Base-by-base conservation (phyloP, 2,113 vertebrate species). In the Zosterops japonicus region DNA sequence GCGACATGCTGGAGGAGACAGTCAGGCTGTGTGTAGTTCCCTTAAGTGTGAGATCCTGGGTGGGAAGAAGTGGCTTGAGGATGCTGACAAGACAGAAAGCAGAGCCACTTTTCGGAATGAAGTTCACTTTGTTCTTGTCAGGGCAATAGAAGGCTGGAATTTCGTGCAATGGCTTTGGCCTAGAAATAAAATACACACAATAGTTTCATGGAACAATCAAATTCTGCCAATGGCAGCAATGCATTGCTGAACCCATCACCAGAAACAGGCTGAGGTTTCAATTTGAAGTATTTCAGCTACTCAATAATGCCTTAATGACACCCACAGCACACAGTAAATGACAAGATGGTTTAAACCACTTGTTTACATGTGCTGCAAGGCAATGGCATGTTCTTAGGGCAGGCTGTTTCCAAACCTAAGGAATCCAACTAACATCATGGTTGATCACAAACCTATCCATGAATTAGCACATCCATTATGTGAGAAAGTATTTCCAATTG, bases 71-170 rank as follows among this genome's bases (percentile, higher is more conserved):
- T 33, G 99, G 99, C 97, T 99, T 99, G 90, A 99, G 98, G 97
- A 99, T 99, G 97, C 99, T 99, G 97, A 99, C 99, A n/a, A 99
- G 98, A 98, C 99, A 99, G 98, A 99, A 99, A 84, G 99, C 99
- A 55, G 99, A 99, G 94, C 99, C 99, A 60, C 99, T 99, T 98
- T 99, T 99, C 63, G 99, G 99, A 97, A 99, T 99, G 98, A 99
- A 99, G 98, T 99, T 99, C 96, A 99, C 99, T 98, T 99, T 99
- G 98, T 99, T 99, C 97, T 99, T 99, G 98, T 99, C 99, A n/a
- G 99, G 99, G 95, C 99, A 99, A 93, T 99, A 98, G 98, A 99
- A 99, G 59, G 98, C 98, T 49, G 99, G 99, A 96, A 99, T 98
- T 97, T 99, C 99, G 50, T 99, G 99, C 85, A 99, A 98, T 29